Evolutionary conservation across 1,140 invertebrate species (phyloP), one percentile per base, ranked within the genome.

Genomic region (Gonatopus flavifemur): DNA sequence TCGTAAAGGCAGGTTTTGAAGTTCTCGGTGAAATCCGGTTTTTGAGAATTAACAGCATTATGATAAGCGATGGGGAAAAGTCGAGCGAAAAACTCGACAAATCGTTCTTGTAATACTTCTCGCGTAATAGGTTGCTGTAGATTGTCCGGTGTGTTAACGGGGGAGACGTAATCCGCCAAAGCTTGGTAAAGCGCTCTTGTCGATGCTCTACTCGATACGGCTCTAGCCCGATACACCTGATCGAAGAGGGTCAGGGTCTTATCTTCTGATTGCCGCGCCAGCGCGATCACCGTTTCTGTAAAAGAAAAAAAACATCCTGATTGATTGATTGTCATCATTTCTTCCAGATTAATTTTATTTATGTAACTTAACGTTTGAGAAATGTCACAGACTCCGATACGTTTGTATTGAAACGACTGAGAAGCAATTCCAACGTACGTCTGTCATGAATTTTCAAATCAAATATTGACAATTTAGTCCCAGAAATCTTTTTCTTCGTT

Each of bases 1-100:
- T 84, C 82, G 65, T 84, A 82, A 52, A 96, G 69, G 59, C 92
- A 95, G 22, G 80, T 80, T 44, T 87, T 86, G 66, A 91, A 93
- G 35, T 88, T 86, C 3, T 83, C 78, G 4, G 86, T 87, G 64
- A 93, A 87, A 37, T 87, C 83, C 12, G 77, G 76, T 25, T 77
- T 72, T 21, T 64, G 65, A 6, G 81, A 73, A 44, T 81, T 81
- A 6, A 88, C 77, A 1, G 81, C 81, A 52, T 86, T 85, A 63
- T 91, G 88, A 67, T 92, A 94, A 13, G 91, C 88, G 13, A 91
- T 79, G 0, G 90, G 89, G 69, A 94, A 94, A 1, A 96, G 75
- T 13, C 85, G 80, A n/a, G 84, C 81, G 77, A 94, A 96, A 79
- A 94, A 94, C 16, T 81, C 80, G 22, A 80, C 75, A 3, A 93